A percentile compares a stretch with the other conserved stretches of the same genome.
phyloP scores from a whole-genome alignment of 2,797 vertebrate species.

The Pagetopsis macropterus region DNA sequence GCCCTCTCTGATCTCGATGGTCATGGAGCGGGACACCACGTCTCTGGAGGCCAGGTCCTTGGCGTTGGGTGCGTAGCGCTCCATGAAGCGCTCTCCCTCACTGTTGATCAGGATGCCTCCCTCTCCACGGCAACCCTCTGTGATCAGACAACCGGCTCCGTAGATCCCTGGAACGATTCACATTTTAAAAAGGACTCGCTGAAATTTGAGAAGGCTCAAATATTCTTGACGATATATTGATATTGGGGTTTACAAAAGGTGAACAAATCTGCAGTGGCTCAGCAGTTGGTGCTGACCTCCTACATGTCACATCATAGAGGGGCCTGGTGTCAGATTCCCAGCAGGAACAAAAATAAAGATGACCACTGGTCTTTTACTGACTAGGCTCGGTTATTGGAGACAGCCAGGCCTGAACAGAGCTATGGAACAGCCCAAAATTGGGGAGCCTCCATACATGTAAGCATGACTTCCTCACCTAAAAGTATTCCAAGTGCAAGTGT shows the following conservation, averaged over 20 bases:
- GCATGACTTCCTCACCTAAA: not conserved
- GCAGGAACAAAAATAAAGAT: slow-evolving; percentile 48
- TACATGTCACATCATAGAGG: not conserved
- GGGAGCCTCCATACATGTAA: not conserved
- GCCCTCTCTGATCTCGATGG: slow-evolving; percentile 97
- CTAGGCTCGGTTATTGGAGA: not conserved
- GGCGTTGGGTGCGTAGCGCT: slow-evolving; percentile 96
- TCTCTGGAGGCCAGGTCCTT: slow-evolving; percentile 98
- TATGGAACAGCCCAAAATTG: not conserved
- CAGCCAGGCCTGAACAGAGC: not conserved
- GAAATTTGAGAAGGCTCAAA: not conserved
- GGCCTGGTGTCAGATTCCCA: slow-evolving; percentile 49
- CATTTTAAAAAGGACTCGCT: not conserved
- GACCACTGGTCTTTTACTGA: slow-evolving; percentile 11
- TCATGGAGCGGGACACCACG: slow-evolving; percentile 97
- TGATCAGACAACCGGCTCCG: slow-evolving; percentile 97
- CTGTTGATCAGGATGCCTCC: slow-evolving; percentile 98
- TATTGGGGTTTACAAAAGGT: too few species aligned
- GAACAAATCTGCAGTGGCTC: not conserved
- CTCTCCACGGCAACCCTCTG: slow-evolving; percentile 97
- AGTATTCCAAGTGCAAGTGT: not conserved
- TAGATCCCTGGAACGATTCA: slow-evolving; percentile 89
- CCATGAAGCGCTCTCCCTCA: slow-evolving; percentile 98
- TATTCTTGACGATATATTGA: not conserved
- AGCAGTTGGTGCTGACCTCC: not conserved